Evolutionary conservation across 2,113 vertebrate genomes (phyloP).

Genomic region (Gymnocephalus cernua): DNA sequence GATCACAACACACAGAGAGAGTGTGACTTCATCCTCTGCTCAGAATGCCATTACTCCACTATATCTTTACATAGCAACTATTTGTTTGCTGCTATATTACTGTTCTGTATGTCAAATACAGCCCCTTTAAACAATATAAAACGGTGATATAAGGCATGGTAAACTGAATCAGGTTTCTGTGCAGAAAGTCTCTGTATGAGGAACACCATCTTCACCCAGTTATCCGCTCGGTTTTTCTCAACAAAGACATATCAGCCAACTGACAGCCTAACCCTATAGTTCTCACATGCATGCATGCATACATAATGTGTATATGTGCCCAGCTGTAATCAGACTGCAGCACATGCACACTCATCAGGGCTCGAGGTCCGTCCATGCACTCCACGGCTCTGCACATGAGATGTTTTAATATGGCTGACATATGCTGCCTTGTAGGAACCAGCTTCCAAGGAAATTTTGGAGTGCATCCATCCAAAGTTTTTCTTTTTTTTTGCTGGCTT

Average conservation of each 20-base stretch:
- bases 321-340: slow-evolving; percentile 13
- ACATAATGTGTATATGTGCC: not conserved
- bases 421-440: slow-evolving; percentile 35
- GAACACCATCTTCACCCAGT: not conserved
- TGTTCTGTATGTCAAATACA: no score
- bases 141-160: no score
- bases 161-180: not conserved
- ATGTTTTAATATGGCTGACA: slow-evolving; percentile 53
- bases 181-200: not conserved
- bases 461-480: slow-evolving; percentile 24
- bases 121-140: not conserved
- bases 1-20: no score
- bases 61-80: no score
- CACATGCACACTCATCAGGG: slow-evolving; percentile 32
- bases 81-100: no score
- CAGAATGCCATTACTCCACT: no score
- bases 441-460: slow-evolving; percentile 34
- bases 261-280: not conserved
- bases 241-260: not conserved
- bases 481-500: not conserved
- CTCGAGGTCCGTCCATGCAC: slow-evolving; percentile 41
- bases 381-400: slow-evolving; percentile 11
- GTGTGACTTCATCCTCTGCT: no score
- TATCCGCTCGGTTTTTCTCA: not conserved
- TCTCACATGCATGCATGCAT: not conserved